These are phyloP conservation scores for Aphidoletes aphidimyza DNA, from an alignment of 2,888 invertebrate species.

Conservation along the genomic window DNA sequence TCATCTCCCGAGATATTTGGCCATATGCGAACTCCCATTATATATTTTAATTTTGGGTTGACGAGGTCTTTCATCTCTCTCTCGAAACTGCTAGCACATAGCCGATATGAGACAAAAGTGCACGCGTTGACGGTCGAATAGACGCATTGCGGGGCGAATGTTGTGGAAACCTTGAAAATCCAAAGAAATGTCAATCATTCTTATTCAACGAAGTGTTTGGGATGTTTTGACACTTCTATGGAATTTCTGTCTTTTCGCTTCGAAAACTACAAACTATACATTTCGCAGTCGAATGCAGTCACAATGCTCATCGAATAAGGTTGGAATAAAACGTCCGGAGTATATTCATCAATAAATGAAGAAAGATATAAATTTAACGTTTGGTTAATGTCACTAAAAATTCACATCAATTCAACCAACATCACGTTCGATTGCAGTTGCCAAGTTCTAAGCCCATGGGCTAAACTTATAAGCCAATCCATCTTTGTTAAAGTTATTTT, in stretches of 20 bases:
- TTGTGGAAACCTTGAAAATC: neutral
- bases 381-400: neutral
- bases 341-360: neutral
- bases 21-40: constrained; percentile 3
- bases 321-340: neutral
- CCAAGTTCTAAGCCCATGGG: constrained; percentile 9
- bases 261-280: neutral
- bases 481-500: neutral
- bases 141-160: neutral
- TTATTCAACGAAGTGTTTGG: neutral
- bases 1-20: constrained; percentile 19
- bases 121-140: too few species aligned
- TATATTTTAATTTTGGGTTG: constrained; percentile 17
- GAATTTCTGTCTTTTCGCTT: neutral
- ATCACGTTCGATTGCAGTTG: neutral
- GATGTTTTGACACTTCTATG: neutral
- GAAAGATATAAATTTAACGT: neutral
- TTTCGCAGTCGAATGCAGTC: neutral
- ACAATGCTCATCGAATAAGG: too few species aligned
- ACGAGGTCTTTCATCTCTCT: neutral
- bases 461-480: neutral
- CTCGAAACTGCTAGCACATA: neutral
- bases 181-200: constrained; percentile 22
- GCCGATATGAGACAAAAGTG: too few species aligned
- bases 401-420: too few species aligned